Evolutionary conservation across 2,797 vertebrate species (phyloP).

Genomic region (Aplochiton taeniatus): DNA sequence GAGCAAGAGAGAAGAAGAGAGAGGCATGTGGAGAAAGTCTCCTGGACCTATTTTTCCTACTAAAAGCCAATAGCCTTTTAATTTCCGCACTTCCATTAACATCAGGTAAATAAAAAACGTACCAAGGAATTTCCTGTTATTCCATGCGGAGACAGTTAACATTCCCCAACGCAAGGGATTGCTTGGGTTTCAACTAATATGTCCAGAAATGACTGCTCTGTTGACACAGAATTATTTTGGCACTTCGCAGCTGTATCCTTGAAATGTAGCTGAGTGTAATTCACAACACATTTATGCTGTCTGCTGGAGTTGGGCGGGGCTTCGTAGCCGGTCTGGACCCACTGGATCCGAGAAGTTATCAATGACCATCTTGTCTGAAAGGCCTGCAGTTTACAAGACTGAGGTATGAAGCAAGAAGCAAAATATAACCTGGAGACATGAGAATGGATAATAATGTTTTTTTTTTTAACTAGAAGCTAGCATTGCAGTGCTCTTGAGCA

Average conservation of each 20-base stretch:
- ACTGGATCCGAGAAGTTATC: not conserved
- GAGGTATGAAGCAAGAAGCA: not conserved
- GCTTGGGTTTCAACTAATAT: slow-evolving; percentile 56
- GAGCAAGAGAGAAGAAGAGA: slow-evolving; percentile 23
- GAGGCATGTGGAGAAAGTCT: slow-evolving; percentile 37
- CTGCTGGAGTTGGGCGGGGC: slow-evolving; percentile 2
- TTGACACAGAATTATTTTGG: slow-evolving; percentile 54
- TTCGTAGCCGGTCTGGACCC: not conserved
- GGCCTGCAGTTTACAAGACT: not conserved
- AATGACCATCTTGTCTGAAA: slow-evolving; percentile 11
- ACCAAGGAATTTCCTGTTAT: slow-evolving; percentile 75
- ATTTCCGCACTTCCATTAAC: slow-evolving; percentile 63
- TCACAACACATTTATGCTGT: slow-evolving; percentile 38
- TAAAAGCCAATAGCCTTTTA: slow-evolving; percentile 57
- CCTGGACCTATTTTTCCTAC: slow-evolving; percentile 51
- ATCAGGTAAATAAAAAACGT: slow-evolving; percentile 63
- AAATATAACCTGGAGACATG: too few relatives aligned
- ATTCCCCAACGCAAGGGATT: slow-evolving; percentile 52
- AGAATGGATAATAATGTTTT: too few relatives aligned
- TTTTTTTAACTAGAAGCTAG: too few relatives aligned
- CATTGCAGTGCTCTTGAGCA: too few relatives aligned
- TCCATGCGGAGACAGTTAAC: slow-evolving; percentile 63
- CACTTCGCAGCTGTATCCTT: slow-evolving; percentile 49
- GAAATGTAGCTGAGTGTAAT: slow-evolving; percentile 39
- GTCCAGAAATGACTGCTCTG: slow-evolving; percentile 43